phyloP scores from a whole-genome alignment of 35 echinoderm and acorn worm genomes.

The Hemicentrotus pulcherrimus region DNA sequence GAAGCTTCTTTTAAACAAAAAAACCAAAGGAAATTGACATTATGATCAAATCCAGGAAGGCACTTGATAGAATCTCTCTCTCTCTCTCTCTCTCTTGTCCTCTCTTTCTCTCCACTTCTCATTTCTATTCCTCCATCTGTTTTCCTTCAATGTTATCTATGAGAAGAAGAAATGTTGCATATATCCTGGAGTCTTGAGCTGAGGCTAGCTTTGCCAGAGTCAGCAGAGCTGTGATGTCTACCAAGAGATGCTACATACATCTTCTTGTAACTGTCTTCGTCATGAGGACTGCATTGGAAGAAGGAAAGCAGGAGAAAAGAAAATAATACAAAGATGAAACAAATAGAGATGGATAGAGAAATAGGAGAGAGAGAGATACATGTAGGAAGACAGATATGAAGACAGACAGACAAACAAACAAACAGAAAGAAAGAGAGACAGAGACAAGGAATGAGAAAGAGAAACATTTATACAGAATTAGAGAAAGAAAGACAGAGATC shows the following conservation, averaged over 20 bases:
- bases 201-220: neutral
- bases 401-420: neutral
- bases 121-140: no score
- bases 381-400: no score
- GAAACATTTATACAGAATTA: no score
- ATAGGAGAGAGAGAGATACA: no score
- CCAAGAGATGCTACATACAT: neutral
- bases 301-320: neutral
- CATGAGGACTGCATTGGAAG: neutral
- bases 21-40: no score
- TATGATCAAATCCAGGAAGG: no score
- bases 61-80: no score
- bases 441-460: neutral
- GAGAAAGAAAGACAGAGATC: no score
- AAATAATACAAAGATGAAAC: neutral
- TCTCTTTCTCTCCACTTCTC: no score
- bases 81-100: no score
- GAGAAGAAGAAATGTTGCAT: neutral
- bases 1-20: no score
- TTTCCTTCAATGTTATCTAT: neutral
- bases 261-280: neutral
- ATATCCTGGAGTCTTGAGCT: slow-evolving; percentile 17
- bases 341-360: no score
- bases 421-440: neutral
- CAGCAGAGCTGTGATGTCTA: neutral